A percentile compares a stretch with the other conserved stretches of the same genome.
Conservation (phyloP, 2,888 invertebrate genomes). For the Nasonia oneida region DNA sequence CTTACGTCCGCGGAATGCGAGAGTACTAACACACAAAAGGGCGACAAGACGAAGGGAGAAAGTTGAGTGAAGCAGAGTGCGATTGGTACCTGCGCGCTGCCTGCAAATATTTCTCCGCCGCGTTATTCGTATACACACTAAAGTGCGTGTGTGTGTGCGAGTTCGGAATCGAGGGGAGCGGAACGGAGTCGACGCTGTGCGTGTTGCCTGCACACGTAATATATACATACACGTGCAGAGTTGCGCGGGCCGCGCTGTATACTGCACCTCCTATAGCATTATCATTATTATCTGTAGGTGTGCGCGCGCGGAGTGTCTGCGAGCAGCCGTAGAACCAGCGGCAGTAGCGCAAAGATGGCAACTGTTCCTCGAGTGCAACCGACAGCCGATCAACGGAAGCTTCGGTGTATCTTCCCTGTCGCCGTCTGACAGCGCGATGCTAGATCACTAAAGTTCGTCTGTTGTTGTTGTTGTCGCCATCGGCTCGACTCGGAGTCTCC, state of each 20-base stretch:
- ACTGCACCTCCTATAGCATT: neutral
- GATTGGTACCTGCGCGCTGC: neutral
- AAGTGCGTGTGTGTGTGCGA: neutral
- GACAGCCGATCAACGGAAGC: neutral
- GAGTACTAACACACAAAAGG: neutral
- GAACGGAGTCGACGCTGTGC: neutral
- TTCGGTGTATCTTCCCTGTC: neutral
- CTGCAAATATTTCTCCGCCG: neutral
- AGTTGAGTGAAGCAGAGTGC: neutral
- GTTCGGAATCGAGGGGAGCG: neutral
- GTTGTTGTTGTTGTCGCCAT: neutral
- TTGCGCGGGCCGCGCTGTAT: neutral
- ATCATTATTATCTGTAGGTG: neutral
- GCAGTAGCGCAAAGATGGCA: slow-evolving; percentile 23
- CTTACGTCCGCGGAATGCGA: neutral
- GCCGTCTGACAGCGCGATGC: neutral
- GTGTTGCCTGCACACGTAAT: neutral
- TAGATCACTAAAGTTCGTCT: neutral
- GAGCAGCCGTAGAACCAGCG: neutral
- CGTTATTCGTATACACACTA: neutral
- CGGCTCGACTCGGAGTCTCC: neutral
- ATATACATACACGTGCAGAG: neutral
- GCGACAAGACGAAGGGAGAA: neutral
- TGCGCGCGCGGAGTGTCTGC: neutral
- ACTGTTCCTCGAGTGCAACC: slow-evolving; percentile 13